These are phyloP conservation scores for Actinia equina DNA, from an alignment of 64 coral and sea anemone genomes.

Conservation along the genomic window DNA sequence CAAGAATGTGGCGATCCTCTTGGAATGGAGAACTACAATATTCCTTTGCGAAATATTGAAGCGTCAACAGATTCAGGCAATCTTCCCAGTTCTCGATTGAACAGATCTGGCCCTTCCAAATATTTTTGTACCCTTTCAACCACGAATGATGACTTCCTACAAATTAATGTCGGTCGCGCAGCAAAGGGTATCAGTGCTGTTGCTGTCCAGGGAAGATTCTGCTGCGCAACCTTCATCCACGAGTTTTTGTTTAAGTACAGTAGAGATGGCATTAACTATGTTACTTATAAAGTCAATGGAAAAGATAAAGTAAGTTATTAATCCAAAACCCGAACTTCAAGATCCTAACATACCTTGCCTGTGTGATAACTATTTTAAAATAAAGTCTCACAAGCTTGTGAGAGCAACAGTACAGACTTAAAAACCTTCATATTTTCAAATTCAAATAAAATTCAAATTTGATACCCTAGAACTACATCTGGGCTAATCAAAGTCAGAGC, in stretches of 20 bases:
- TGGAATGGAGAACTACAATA: constrained; percentile 50
- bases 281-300: constrained; percentile 15
- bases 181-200: constrained; percentile 23
- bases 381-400: no score
- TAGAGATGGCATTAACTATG: constrained; percentile 23
- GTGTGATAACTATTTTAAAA: no score
- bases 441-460: no score
- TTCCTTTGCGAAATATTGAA: constrained; percentile 11
- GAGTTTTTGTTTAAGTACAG: constrained; percentile 31
- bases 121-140: not conserved
- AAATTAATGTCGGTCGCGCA: constrained; percentile 39
- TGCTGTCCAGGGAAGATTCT: constrained; percentile 8
- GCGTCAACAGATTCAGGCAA: not conserved
- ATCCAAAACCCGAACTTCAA: not conserved
- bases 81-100: not conserved
- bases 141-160: constrained; percentile 5
- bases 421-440: no score
- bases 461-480: no score
- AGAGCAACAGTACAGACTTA: no score
- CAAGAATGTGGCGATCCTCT: constrained; percentile 38
- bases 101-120: not conserved
- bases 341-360: no score
- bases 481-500: no score
- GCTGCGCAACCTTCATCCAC: not conserved
- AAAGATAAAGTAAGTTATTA: constrained; percentile 5